Evolutionary conservation across 2,888 invertebrate species (phyloP).

Genomic region (Eupithecia inturbata): DNA sequence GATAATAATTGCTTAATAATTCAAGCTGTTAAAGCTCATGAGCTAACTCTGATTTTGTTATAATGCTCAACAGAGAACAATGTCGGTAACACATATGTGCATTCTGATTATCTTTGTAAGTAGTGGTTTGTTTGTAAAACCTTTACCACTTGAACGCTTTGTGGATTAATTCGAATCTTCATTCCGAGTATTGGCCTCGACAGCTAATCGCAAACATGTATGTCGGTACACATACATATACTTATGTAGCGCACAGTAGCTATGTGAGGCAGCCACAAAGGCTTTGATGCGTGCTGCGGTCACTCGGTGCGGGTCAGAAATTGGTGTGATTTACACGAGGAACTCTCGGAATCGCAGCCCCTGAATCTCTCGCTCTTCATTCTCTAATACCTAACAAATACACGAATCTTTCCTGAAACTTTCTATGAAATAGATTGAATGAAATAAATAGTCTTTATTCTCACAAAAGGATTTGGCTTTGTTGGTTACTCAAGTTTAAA

Average conservation of each 20-base stretch:
- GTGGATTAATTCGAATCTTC: slow-evolving; percentile 41
- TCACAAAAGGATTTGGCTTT: background rate
- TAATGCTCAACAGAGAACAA: background rate
- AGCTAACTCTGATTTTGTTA: background rate
- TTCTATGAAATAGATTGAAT: background rate
- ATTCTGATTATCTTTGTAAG: background rate
- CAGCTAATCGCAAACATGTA: slow-evolving; percentile 55
- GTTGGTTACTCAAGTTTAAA: background rate
- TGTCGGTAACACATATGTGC: background rate
- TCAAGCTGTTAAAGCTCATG: background rate
- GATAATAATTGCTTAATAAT: background rate
- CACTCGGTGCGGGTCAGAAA: slow-evolving; percentile 74
- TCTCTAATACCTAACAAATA: slow-evolving; percentile 17
- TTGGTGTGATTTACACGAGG: slow-evolving; percentile 74
- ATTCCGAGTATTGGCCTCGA: slow-evolving; percentile 50
- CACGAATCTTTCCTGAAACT: background rate
- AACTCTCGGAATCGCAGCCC: slow-evolving; percentile 59
- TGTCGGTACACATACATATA: slow-evolving; percentile 55
- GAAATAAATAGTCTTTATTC: background rate
- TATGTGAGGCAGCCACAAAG: slow-evolving; percentile 66
- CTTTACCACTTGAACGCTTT: slow-evolving; percentile 33
- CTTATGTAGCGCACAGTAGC: slow-evolving; percentile 42
- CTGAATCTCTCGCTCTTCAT: slow-evolving; percentile 34
- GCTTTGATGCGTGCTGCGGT: slow-evolving; percentile 81
- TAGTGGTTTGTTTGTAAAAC: slow-evolving; percentile 26